Evolutionary conservation across 1,140 invertebrate species (phyloP).

Genomic region (Trissolcus basalis): DNA sequence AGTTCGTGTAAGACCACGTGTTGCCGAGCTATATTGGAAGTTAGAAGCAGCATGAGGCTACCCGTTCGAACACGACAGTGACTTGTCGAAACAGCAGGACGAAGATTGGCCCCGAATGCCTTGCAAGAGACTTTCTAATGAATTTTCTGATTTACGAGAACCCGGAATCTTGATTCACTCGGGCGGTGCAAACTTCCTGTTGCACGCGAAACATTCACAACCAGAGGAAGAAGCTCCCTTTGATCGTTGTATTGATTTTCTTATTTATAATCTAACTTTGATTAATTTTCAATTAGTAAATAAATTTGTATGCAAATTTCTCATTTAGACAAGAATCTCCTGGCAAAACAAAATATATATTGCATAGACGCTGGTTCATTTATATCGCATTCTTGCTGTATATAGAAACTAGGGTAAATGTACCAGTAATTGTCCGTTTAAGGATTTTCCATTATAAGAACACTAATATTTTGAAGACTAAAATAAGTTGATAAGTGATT

Average conservation of each 20-base stretch:
- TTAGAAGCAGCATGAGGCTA: conserved; percentile 60
- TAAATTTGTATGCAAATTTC: too few species aligned
- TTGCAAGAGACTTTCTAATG: conserved; percentile 63
- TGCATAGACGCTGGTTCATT: too few species aligned
- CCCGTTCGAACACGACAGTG: conserved; percentile 64
- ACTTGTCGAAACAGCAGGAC: conserved; percentile 65
- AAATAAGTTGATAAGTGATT: too few species aligned
- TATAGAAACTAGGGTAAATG: too few species aligned
- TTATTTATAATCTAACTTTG: too few species aligned
- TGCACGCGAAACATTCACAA: conserved; percentile 6
- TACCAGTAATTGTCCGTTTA: too few species aligned
- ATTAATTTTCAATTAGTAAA: too few species aligned
- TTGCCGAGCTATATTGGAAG: conserved; percentile 53
- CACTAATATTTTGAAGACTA: too few species aligned
- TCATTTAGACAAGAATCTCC: too few species aligned
- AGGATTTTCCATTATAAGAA: too few species aligned
- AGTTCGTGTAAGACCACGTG: conserved; percentile 54
- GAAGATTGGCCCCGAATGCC: conserved; percentile 54
- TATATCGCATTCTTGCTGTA: too few species aligned
- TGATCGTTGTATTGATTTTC: neutral
- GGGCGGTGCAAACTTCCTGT: conserved; percentile 33
- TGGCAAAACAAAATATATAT: too few species aligned
- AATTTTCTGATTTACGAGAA: conserved; percentile 67
- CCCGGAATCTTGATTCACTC: conserved; percentile 28
- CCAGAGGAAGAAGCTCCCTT: conserved; percentile 27